Base-by-base conservation (phyloP, 2,888 invertebrate species). In the Rhagophthalmus giganteus region DNA sequence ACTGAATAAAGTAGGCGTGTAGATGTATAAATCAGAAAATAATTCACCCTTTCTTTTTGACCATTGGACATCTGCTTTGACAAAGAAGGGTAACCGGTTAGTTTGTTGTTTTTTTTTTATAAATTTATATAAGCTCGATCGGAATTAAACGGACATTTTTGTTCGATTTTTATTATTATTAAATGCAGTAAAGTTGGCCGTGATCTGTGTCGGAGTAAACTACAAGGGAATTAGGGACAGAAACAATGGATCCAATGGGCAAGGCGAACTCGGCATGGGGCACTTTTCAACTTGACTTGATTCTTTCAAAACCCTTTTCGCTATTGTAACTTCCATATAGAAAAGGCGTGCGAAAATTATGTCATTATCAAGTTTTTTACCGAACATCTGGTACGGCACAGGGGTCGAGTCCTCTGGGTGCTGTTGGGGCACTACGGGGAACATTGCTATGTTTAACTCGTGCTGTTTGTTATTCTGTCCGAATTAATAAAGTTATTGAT, bases 321-420 rank as follows among this genome's bases (percentile, higher is more conserved):
- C 59, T 59, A 63, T 64, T 64, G 66, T 63, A 65, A 57, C 64
- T 49, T 63, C 61, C 60, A 64, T 64, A 65, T 64, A 65, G 66
- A 60, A 67, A 67, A 68, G 68, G 69, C 68, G 68, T 68, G 68
- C 66, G 68, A 68, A 68, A 67, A 68, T 69, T 68, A 68, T 67
- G 63, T 67, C 66, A 64, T 68, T 65, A 69, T 64, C 61, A 59
- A 61, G 54, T 59, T 63, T 66, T 64, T 64, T 54, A 39, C 47
- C 40, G 62, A 63, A 65, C 65, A 66, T 65, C 63, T 66, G 63
- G 59, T 55, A 54, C 41, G 10, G 42, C 32, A 37, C 30, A 54
- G 54, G 48, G 52, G 52, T 53, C 30, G 28, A 27, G 46, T 54
- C 38, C 37, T 44, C 38, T 35, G 42, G 41, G 44, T 33, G 45